phyloP scores from a whole-genome alignment of 37 sponge, comb jelly and placozoan species.

The Petrosia ficiformis region DNA sequence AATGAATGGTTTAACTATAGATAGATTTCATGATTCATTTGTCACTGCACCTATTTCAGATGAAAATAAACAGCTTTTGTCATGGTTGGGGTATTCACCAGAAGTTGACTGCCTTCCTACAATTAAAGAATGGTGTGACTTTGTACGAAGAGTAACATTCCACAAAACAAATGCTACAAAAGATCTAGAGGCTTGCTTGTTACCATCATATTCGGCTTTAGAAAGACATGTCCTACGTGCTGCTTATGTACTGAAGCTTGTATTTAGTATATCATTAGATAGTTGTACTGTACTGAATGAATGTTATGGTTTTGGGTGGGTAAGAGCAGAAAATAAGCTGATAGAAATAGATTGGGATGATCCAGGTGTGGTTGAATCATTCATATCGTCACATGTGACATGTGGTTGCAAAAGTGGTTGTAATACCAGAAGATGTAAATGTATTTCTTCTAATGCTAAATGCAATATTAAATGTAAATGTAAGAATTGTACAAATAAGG shows the following conservation, averaged over 20 bases:
- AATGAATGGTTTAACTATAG: not conserved
- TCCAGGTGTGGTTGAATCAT: not conserved
- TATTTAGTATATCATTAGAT: not conserved
- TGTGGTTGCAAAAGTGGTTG: not conserved
- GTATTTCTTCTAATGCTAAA: not conserved
- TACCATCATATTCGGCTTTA: not conserved
- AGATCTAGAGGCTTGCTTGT: not conserved
- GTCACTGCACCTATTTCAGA: not conserved
- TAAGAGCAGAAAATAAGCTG: not conserved
- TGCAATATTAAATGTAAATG: not conserved
- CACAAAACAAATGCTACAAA: conserved; percentile 13
- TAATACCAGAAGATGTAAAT: not conserved
- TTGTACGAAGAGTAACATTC: conserved; percentile 11
- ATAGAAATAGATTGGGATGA: not conserved
- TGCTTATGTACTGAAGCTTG: conserved; percentile 4
- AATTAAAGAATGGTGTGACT: conserved; percentile 4
- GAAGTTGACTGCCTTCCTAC: not conserved
- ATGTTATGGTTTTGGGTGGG: not conserved
- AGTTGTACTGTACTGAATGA: not conserved
- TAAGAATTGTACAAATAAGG: not conserved
- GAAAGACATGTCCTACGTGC: conserved; percentile 1
- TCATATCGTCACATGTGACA: not conserved
- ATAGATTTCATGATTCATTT: not conserved
- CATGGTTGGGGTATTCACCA: not conserved
- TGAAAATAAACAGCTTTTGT: not conserved